Percentiles rank a stretch among this genome's conserved stretches.
Evolutionary conservation across 2,797 vertebrate genomes (phyloP).

Genomic region (Lepilemur septentrionalis): DNA sequence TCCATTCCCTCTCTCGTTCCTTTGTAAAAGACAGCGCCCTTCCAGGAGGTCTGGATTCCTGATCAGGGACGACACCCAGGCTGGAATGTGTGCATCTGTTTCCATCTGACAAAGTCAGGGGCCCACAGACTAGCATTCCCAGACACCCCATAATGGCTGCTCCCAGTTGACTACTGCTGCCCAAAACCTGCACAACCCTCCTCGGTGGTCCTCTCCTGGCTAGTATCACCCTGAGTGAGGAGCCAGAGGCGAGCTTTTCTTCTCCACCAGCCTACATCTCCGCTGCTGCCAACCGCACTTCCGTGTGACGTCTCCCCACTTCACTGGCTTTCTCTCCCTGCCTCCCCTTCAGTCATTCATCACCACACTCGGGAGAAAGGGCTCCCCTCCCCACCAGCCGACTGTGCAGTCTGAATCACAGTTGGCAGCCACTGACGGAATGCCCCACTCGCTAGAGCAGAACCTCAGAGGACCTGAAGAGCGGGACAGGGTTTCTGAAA

Average conservation of each 20-base stretch:
- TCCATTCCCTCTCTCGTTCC: background rate
- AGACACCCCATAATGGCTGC: background rate
- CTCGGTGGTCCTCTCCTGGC: background rate
- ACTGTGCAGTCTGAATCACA: background rate
- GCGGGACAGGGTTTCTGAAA: background rate
- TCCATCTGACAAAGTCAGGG: background rate
- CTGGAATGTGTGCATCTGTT: background rate
- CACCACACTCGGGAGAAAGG: background rate
- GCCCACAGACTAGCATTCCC: background rate
- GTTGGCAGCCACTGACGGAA: background rate
- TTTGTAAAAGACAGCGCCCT: background rate
- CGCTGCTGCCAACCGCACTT: background rate
- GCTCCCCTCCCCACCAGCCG: background rate
- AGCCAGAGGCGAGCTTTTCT: background rate
- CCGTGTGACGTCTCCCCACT: rapidly evolving
- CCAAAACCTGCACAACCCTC: background rate
- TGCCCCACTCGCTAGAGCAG: background rate
- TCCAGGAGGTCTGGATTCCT: background rate
- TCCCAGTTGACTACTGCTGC: background rate
- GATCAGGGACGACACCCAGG: background rate
- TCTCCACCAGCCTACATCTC: background rate
- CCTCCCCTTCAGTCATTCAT: background rate
- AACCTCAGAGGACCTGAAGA: background rate
- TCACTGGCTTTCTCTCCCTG: background rate
- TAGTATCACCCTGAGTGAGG: rapidly evolving